Evolutionary conservation across 2,888 invertebrate genomes (phyloP).

Genomic region (Heliconius erato): DNA sequence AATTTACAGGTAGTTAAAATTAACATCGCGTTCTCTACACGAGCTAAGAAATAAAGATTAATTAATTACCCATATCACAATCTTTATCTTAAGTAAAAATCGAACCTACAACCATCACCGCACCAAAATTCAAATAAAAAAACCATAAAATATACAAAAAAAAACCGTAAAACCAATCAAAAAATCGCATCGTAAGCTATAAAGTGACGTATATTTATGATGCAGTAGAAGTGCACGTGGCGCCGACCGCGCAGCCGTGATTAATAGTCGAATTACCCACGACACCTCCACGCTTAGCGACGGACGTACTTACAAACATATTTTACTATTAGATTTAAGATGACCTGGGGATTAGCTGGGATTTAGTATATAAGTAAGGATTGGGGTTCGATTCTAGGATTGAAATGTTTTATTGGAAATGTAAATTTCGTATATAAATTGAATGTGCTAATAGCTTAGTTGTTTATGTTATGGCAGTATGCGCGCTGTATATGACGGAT

Average conservation of each 20-base stretch:
- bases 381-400: too few species aligned
- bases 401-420: too few species aligned
- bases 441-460: too few species aligned
- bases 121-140: background rate
- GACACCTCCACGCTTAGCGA: constrained; percentile 63
- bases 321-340: constrained; percentile 26
- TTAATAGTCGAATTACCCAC: constrained; percentile 76
- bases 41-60: too few species aligned
- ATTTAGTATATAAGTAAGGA: background rate
- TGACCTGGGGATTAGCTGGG: constrained; percentile 10
- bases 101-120: background rate
- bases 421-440: too few species aligned
- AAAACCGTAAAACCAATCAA: background rate
- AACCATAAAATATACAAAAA: background rate
- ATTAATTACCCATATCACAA: too few species aligned
- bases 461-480: too few species aligned
- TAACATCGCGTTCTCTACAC: too few species aligned
- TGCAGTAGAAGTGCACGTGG: constrained; percentile 74
- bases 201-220: constrained; percentile 66
- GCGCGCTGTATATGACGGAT: too few species aligned
- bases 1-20: too few species aligned
- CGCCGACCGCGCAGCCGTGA: constrained; percentile 68
- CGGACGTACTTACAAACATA: constrained; percentile 47
- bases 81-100: too few species aligned
- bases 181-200: constrained; percentile 55